A percentile compares a stretch with the other conserved stretches of the same genome.
Evolutionary conservation across 30 jellyfish, hydroid and myxozoan species (phyloP).

Genomic region (Euphysa ruthae): DNA sequence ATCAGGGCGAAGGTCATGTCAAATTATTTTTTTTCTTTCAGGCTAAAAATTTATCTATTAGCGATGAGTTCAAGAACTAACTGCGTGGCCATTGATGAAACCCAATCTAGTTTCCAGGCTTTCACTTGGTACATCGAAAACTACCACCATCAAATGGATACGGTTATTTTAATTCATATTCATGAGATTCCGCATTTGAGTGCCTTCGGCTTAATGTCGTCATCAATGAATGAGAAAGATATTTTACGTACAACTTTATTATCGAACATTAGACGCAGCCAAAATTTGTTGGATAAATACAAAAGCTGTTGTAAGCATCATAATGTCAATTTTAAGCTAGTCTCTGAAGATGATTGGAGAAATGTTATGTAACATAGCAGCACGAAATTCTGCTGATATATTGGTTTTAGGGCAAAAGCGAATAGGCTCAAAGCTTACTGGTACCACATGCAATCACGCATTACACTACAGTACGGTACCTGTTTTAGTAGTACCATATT

Average conservation of each 20-base stretch:
- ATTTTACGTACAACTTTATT: not conserved
- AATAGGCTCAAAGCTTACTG: not conserved
- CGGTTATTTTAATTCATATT: not conserved
- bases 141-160: not conserved
- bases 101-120: not conserved
- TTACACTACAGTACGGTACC: not conserved
- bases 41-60: too few species aligned
- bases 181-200: not conserved
- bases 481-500: not conserved
- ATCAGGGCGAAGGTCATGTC: too few species aligned
- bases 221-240: not conserved
- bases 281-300: not conserved
- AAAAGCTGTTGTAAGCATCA: not conserved
- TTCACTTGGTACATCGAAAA: not conserved
- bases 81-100: slow-evolving; percentile 2
- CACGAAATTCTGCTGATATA: not conserved
- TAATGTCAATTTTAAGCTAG: not conserved
- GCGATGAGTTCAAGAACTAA: too few species aligned
- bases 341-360: not conserved
- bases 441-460: not conserved
- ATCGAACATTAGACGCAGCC: not conserved
- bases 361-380: not conserved
- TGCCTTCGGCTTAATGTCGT: not conserved
- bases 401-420: slow-evolving; percentile 8
- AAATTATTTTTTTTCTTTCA: too few species aligned